Percentiles rank a stretch among this genome's conserved stretches.
Evolutionary conservation across 2,113 vertebrate species (phyloP).

Genomic region (Pseudonaja textilis): DNA sequence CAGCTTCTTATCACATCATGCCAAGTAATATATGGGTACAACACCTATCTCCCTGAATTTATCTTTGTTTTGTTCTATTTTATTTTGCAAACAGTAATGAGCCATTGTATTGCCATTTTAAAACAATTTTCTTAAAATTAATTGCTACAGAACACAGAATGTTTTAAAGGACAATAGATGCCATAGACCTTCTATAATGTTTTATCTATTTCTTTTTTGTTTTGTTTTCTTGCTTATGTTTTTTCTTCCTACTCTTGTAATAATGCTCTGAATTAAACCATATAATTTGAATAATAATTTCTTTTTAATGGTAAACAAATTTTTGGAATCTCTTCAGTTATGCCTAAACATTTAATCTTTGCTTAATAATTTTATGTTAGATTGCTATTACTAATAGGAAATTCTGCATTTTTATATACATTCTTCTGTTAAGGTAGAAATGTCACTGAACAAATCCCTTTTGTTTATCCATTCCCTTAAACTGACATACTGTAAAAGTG

Average conservation of each 20-base stretch:
- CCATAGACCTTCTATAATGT: not conserved
- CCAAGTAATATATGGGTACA: not conserved
- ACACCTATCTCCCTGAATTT: not conserved
- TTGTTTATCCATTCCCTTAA: not conserved
- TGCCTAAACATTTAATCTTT: not conserved
- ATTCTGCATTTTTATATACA: not conserved
- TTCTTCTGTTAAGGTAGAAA: not conserved
- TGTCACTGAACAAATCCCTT: not conserved
- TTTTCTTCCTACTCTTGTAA: not conserved
- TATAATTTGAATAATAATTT: not conserved
- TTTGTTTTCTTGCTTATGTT: not conserved
- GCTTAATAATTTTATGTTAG: not conserved
- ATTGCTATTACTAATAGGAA: not conserved
- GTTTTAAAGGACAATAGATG: not conserved
- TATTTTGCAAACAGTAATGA: not conserved
- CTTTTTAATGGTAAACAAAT: not conserved
- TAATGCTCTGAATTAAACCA: not conserved
- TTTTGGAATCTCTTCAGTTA: not conserved
- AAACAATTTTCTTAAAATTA: slow-evolving; percentile 4
- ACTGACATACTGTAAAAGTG: not conserved
- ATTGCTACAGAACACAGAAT: not conserved
- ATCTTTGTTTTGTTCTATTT: not conserved
- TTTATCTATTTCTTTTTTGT: not conserved
- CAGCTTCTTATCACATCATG: not conserved
- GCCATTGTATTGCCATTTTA: not conserved